A percentile compares a stretch with the other conserved stretches of the same genome.
Evolutionary conservation across 2,113 vertebrate species (phyloP).

Genomic region (Nannobrachium achirus): DNA sequence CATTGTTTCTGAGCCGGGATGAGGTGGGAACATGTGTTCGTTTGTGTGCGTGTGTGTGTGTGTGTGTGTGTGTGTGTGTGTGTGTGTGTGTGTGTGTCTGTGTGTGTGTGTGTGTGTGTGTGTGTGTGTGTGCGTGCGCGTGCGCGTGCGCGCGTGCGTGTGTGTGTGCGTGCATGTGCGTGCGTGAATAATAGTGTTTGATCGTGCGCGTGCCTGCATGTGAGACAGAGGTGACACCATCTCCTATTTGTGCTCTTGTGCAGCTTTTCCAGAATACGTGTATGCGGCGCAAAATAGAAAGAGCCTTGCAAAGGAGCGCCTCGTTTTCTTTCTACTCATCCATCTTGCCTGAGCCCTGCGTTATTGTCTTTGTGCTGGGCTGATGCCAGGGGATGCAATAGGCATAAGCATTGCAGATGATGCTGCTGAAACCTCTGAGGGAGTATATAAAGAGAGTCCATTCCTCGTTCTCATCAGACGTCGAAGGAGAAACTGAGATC

Average conservation of each 20-base stretch:
- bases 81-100: conserved; percentile 10
- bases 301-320: not conserved
- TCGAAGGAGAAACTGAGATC: not conserved
- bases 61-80: not conserved
- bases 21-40: conserved; percentile 27
- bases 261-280: not conserved
- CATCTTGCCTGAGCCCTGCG: conserved; percentile 31
- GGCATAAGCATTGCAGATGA: conserved; percentile 11
- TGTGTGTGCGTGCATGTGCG: not conserved
- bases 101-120: not conserved
- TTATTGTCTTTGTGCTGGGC: conserved; percentile 24
- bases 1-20: conserved; percentile 62
- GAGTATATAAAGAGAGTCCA: conserved; percentile 10
- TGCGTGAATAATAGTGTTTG: not conserved
- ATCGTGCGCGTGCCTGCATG: not conserved
- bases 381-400: not conserved
- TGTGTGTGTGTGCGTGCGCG: conserved; percentile 3
- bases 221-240: conserved; percentile 18
- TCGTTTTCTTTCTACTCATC: conserved; percentile 21
- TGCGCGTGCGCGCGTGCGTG: not conserved
- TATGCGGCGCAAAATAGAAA: conserved; percentile 8
- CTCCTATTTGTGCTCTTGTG: conserved; percentile 1
- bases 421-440: not conserved
- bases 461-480: not conserved
- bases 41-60: conserved; percentile 14